These are phyloP conservation scores for Harpalus rufipes DNA, from an alignment of 2,888 invertebrate genomes.

Conservation along the genomic window DNA sequence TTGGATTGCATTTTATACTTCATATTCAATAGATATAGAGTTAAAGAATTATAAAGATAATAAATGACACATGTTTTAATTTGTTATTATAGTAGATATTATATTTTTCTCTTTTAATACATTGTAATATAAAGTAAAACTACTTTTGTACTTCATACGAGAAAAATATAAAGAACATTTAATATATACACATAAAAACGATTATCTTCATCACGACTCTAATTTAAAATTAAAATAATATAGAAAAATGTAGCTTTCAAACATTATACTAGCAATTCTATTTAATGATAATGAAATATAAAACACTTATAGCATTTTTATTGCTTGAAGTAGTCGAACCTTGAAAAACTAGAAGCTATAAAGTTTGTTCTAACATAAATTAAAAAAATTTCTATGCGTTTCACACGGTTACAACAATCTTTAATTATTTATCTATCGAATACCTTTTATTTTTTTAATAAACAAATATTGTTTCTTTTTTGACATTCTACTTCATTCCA, in stretches of 20 bases:
- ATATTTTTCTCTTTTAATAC: too few species aligned
- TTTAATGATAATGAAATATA: constrained; percentile 19
- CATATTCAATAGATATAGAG: too few species aligned
- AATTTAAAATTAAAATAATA: constrained; percentile 22
- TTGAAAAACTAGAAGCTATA: constrained; percentile 26
- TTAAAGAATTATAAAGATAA: too few species aligned
- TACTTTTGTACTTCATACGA: too few species aligned
- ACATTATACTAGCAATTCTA: neutral
- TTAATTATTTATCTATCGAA: neutral
- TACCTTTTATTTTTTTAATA: neutral
- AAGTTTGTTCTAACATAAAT: constrained; percentile 33
- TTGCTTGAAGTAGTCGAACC: constrained; percentile 21
- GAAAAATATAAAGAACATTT: neutral
- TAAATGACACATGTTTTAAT: too few species aligned
- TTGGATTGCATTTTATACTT: too few species aligned
- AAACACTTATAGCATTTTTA: constrained; percentile 6
- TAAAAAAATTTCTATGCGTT: constrained; percentile 8
- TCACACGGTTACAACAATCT: neutral
- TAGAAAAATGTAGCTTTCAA: constrained; percentile 28
- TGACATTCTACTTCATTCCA: too few species aligned
- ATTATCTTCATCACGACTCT: constrained; percentile 14
- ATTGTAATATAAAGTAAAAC: too few species aligned
- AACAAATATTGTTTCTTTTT: neutral
- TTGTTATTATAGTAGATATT: too few species aligned
- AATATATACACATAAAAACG: constrained; percentile 29